These are phyloP conservation scores for Zootermopsis nevadensis DNA, from an alignment of 2,888 invertebrate species.

Conservation along the genomic window DNA sequence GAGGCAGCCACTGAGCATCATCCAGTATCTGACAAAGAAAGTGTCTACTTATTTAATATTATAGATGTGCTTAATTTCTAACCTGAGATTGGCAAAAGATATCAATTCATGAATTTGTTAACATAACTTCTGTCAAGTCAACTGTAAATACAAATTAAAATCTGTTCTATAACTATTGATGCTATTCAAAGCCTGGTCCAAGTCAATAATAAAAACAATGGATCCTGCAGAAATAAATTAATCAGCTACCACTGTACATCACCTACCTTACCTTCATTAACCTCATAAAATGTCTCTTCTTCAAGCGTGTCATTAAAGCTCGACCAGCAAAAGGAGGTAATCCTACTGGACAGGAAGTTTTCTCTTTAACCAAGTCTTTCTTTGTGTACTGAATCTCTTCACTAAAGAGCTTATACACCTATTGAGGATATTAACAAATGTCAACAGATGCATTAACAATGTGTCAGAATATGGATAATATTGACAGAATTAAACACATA, in stretches of 20 bases:
- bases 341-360: slow-evolving; percentile 72
- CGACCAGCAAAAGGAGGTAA: slow-evolving; percentile 80
- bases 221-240: background rate
- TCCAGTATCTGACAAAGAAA: slow-evolving; percentile 70
- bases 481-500: no score
- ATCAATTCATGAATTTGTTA: background rate
- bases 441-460: no score
- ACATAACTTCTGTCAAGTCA: background rate
- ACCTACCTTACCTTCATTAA: slow-evolving; percentile 66
- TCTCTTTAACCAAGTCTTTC: slow-evolving; percentile 73
- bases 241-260: background rate
- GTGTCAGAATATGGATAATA: no score
- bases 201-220: background rate
- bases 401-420: slow-evolving; percentile 81
- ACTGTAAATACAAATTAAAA: no score
- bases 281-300: slow-evolving; percentile 70
- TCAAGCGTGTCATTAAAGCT: slow-evolving; percentile 74
- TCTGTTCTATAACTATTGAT: no score
- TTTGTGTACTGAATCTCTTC: slow-evolving; percentile 80
- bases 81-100: no score
- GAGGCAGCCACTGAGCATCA: slow-evolving; percentile 81
- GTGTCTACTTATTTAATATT: slow-evolving; percentile 7
- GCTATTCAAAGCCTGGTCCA: no score
- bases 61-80: background rate
- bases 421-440: background rate